phyloP scores from a whole-genome alignment of 2,113 vertebrate genomes.

The Terrapene triunguis region DNA sequence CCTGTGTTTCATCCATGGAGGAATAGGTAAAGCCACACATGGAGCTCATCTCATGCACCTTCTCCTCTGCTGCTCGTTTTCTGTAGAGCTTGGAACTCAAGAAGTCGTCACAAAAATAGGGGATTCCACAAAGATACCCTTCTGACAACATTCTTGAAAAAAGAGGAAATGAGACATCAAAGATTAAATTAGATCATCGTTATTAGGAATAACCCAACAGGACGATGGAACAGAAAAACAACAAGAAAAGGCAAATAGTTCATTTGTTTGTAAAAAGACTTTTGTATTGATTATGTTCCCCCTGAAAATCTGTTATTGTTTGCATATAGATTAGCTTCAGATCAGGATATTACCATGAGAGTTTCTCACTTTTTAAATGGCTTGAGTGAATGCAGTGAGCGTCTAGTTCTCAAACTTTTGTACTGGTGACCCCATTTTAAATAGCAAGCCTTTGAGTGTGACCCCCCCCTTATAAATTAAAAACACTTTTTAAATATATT shows the following conservation, averaged over 20 bases:
- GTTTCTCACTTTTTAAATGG: not conserved
- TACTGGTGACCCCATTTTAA: too few species aligned
- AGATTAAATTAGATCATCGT: not conserved
- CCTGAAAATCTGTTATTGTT: rapidly evolving
- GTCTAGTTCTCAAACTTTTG: not conserved
- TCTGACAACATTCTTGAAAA: conserved; percentile 92
- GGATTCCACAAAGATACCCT: conserved; percentile 87
- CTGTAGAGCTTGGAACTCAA: conserved; percentile 40
- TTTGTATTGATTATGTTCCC: not conserved
- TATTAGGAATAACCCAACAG: not conserved
- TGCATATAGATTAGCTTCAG: rapidly evolving
- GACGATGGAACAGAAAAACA: not conserved
- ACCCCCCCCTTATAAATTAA: too few species aligned
- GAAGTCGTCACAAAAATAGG: conserved; percentile 75
- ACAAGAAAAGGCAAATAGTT: conserved; percentile 25
- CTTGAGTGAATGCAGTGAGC: not conserved
- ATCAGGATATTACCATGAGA: not conserved
- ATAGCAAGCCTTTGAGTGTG: too few species aligned
- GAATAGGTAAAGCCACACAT: conserved; percentile 56
- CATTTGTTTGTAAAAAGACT: not conserved
- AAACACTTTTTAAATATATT: too few species aligned
- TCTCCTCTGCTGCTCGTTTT: conserved; percentile 52
- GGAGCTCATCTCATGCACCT: conserved; percentile 69
- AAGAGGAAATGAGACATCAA: not conserved
- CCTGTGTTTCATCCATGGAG: conserved; percentile 62